These are phyloP conservation scores for Scolanthus callimorphus DNA, from an alignment of 92 coral and sea anemone genomes.

Conservation along the genomic window DNA sequence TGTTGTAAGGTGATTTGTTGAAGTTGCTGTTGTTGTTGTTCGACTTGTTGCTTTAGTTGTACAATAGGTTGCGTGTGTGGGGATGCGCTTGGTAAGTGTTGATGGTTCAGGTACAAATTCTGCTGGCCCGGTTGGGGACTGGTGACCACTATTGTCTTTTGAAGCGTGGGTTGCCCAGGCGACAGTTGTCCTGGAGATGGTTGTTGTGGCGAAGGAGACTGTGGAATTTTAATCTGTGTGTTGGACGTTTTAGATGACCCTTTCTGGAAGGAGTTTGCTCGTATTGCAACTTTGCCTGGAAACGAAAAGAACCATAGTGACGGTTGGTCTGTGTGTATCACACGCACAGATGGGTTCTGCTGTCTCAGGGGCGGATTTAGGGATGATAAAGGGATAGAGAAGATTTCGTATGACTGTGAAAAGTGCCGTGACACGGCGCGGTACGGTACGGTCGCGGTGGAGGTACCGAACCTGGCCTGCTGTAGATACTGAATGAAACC, in stretches of 20 bases:
- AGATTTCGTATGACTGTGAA: too few species aligned
- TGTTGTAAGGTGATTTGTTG: conserved; percentile 65
- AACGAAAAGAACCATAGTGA: background rate
- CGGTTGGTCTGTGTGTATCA: too few species aligned
- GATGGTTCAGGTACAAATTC: conserved; percentile 71
- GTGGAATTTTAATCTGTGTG: conserved; percentile 70
- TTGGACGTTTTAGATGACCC: conserved; percentile 56
- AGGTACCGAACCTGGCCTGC: too few species aligned
- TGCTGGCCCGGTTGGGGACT: conserved; percentile 80
- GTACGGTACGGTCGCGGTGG: too few species aligned
- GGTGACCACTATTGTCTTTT: conserved; percentile 58
- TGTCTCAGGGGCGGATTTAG: too few species aligned
- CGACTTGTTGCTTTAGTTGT: conserved; percentile 83
- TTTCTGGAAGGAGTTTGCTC: conserved; percentile 67
- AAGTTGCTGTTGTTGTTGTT: conserved; percentile 70
- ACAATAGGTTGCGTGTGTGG: conserved; percentile 72
- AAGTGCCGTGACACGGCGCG: too few species aligned
- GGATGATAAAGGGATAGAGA: too few species aligned
- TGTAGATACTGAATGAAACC: too few species aligned
- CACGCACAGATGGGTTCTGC: too few species aligned
- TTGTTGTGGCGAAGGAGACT: conserved; percentile 77
- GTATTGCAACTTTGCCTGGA: conserved; percentile 68
- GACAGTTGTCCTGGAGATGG: conserved; percentile 64
- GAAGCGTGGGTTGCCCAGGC: conserved; percentile 64
- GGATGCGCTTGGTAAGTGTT: conserved; percentile 49